These are phyloP conservation scores for Fragum whitleyi DNA, from an alignment of 2,888 invertebrate genomes.

Conservation along the genomic window DNA sequence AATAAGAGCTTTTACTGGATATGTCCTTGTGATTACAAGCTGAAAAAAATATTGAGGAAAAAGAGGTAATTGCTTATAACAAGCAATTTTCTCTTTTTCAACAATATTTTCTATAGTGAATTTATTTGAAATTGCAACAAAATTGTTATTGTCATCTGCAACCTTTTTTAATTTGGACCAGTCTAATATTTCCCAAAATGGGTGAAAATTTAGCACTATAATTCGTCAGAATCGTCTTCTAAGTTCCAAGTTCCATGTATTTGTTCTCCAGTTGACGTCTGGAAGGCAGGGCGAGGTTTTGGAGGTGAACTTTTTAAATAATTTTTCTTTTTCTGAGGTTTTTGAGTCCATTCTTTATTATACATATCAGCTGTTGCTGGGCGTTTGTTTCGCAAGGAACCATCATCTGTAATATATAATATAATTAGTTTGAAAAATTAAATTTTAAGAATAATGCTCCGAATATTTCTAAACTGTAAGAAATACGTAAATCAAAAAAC, in stretches of 20 bases:
- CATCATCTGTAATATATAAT: slow-evolving; percentile 1
- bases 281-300: slow-evolving; percentile 48
- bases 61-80: neutral
- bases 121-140: neutral
- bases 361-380: slow-evolving; percentile 12
- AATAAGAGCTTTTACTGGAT: too few relatives aligned
- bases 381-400: neutral
- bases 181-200: neutral
- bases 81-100: slow-evolving; percentile 1
- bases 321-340: slow-evolving; percentile 41
- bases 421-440: too few relatives aligned
- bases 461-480: neutral
- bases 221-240: slow-evolving; percentile 60
- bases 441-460: too few relatives aligned
- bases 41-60: too few relatives aligned
- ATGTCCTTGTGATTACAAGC: too few relatives aligned
- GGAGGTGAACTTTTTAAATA: slow-evolving; percentile 37
- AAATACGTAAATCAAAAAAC: too few relatives aligned
- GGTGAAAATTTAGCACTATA: slow-evolving; percentile 25
- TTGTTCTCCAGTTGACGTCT: slow-evolving; percentile 61
- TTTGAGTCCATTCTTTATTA: neutral
- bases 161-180: neutral
- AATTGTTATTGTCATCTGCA: neutral
- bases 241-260: slow-evolving; percentile 57
- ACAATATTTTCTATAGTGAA: neutral